A percentile compares a stretch with the other conserved stretches of the same genome.
phyloP scores from a whole-genome alignment of 2,113 vertebrate species.

The Gorsachius goisagi region DNA sequence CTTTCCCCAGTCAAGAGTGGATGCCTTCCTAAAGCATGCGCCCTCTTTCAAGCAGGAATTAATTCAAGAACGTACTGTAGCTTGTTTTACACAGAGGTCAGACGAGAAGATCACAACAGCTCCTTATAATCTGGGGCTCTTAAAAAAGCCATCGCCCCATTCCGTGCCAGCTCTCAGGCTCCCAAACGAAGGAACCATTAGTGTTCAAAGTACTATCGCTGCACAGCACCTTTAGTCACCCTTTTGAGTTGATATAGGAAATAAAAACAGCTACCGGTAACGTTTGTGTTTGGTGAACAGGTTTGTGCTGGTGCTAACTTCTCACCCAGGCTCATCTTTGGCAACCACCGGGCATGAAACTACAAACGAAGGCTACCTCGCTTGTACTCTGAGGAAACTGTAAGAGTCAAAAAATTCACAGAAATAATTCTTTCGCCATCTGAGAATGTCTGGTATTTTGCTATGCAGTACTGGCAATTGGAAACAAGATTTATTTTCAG shows the following conservation, averaged over 20 bases:
- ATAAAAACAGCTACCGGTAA: not conserved
- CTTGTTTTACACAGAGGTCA: not conserved
- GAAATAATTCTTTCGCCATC: not conserved
- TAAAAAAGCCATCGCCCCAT: not conserved
- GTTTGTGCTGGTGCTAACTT: no score
- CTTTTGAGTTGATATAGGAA: fast-evolving
- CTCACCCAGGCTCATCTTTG: not conserved
- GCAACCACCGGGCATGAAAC: not conserved
- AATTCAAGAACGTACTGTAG: not conserved
- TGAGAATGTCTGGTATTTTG: not conserved
- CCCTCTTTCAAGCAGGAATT: not conserved
- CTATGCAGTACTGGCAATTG: not conserved
- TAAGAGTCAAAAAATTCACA: not conserved
- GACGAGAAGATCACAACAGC: not conserved
- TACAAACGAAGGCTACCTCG: fast-evolving
- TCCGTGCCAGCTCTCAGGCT: not conserved
- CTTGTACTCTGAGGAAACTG: not conserved
- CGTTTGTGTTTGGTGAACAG: not conserved
- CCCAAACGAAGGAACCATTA: not conserved
- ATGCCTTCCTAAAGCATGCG: not conserved
- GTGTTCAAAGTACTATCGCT: fast-evolving
- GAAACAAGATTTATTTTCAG: not conserved
- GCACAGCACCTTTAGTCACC: not conserved
- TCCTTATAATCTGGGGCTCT: not conserved
- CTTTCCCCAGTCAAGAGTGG: not conserved